phyloP scores from a whole-genome alignment of 2,888 invertebrate species.

The Sphaeridia pumilis region DNA sequence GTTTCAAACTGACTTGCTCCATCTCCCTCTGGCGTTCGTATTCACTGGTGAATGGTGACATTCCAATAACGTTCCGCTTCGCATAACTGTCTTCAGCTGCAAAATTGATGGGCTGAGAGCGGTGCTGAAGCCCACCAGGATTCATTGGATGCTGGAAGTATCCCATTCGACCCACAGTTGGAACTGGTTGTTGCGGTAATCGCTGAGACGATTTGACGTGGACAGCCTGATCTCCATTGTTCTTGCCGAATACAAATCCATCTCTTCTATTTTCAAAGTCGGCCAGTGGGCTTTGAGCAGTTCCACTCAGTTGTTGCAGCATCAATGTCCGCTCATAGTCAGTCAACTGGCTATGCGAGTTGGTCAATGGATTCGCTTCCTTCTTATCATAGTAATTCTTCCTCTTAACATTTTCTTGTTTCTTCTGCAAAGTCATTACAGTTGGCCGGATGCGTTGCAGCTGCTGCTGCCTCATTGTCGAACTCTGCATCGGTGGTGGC shows the following conservation, averaged over 20 bases:
- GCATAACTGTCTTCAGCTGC: constrained; percentile 32
- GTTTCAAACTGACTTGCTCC: neutral
- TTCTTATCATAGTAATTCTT: constrained; percentile 10
- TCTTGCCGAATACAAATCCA: constrained; percentile 8
- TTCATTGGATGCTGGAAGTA: too few relatives aligned
- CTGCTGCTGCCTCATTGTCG: neutral
- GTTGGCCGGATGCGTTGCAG: neutral
- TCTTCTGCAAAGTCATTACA: neutral
- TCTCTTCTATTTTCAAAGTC: neutral
- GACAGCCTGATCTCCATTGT: constrained; percentile 7
- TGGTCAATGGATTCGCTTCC: constrained; percentile 2
- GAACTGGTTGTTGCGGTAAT: neutral
- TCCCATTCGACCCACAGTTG: neutral
- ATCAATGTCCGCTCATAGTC: constrained; percentile 8
- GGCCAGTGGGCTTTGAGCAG: neutral
- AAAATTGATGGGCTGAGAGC: constrained; percentile 14
- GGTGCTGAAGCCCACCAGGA: constrained; percentile 1
- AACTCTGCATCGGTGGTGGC: neutral
- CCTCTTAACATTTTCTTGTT: neutral
- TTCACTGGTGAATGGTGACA: constrained; percentile 17
- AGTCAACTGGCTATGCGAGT: constrained; percentile 9
- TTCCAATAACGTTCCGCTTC: constrained; percentile 24
- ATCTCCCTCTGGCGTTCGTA: constrained; percentile 16
- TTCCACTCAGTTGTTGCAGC: neutral
- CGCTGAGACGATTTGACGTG: neutral